These are phyloP conservation scores for Catamblyrhynchus diadema DNA, from an alignment of 2,797 vertebrate genomes.

Conservation along the genomic window DNA sequence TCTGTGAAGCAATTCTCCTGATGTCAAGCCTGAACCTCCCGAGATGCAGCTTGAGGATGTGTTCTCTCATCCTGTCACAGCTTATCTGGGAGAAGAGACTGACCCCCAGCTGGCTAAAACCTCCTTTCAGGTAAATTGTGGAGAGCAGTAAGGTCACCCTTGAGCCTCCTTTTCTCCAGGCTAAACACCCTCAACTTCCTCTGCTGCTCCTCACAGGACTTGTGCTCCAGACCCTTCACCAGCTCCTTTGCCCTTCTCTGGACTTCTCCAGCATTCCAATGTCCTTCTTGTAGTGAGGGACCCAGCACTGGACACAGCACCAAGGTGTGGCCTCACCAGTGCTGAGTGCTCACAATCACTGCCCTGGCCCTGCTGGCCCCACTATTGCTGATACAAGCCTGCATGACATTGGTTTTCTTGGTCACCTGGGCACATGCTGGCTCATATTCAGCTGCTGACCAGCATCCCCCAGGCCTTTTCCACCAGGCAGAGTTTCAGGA, in stretches of 20 bases:
- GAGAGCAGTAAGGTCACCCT: neutral
- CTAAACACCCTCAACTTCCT: neutral
- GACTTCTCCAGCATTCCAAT: neutral
- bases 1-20: neutral
- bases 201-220: neutral
- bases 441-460: neutral
- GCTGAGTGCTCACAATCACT: neutral
- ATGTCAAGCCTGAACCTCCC: neutral
- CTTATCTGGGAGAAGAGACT: neutral
- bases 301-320: neutral
- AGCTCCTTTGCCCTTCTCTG: neutral
- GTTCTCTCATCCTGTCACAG: neutral
- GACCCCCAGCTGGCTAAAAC: neutral
- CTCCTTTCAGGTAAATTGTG: neutral
- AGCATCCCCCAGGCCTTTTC: neutral
- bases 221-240: neutral
- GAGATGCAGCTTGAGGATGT: neutral
- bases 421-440: fast-evolving
- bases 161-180: neutral
- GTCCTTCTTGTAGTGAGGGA: neutral
- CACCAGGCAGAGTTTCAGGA: neutral
- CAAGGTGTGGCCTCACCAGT: neutral
- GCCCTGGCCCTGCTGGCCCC: neutral
- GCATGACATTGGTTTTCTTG: neutral
- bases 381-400: neutral